phyloP scores from a whole-genome alignment of 2,113 vertebrate species.

The Sturnira hondurensis region DNA sequence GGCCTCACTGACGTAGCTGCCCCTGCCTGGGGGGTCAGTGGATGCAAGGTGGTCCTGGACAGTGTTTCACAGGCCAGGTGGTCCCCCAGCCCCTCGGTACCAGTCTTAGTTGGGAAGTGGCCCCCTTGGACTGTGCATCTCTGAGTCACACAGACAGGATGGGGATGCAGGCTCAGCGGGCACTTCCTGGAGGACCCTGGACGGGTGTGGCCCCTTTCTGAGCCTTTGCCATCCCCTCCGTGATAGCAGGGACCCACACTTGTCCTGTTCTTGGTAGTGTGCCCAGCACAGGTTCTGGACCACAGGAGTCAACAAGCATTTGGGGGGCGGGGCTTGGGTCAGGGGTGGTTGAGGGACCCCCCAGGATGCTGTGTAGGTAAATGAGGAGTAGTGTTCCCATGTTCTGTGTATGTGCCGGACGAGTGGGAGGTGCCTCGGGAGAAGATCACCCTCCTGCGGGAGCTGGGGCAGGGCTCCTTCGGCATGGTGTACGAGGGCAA shows the following conservation, averaged over 20 bases:
- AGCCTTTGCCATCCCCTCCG: neutral
- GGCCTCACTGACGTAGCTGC: neutral
- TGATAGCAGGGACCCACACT: neutral
- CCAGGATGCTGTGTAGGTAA: neutral
- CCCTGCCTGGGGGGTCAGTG: too few species aligned
- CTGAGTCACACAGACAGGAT: neutral
- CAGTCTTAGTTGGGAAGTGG: neutral
- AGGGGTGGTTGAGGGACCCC: neutral
- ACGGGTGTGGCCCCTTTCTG: neutral
- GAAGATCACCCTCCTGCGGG: constrained; percentile 90
- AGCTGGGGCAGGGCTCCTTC: constrained; percentile 97
- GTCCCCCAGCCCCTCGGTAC: neutral
- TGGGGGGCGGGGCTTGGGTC: accelerated
- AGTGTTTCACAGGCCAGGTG: neutral
- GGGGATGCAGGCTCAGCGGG: neutral
- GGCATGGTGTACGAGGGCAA: constrained; percentile 98
- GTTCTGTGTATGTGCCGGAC: constrained; percentile 92
- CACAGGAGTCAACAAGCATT: neutral
- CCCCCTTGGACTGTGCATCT: neutral
- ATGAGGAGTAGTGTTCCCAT: constrained; percentile 67
- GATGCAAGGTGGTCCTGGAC: neutral
- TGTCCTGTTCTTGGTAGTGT: neutral
- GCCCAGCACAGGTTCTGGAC: neutral
- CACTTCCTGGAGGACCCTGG: neutral
- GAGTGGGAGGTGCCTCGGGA: constrained; percentile 97